Percentiles rank a stretch among this genome's conserved stretches.
phyloP scores from a whole-genome alignment of 2,113 vertebrate species.

The Machaerirhynchus nigripectus region DNA sequence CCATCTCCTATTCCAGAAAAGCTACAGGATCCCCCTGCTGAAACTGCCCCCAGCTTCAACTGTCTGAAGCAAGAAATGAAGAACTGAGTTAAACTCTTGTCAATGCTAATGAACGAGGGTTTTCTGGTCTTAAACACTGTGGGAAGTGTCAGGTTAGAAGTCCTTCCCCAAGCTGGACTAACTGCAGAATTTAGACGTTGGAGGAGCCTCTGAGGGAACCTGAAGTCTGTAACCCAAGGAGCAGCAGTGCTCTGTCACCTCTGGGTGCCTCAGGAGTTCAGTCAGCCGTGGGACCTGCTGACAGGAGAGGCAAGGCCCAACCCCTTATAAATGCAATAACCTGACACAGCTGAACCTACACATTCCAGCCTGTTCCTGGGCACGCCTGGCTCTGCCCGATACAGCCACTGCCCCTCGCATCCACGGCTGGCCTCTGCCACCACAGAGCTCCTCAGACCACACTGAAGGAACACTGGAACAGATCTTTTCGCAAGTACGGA shows the following conservation, averaged over 20 bases:
- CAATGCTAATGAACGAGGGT: not conserved
- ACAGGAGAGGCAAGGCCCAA: not conserved
- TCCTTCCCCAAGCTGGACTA: not conserved
- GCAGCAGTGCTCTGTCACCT: not conserved
- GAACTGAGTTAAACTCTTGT: not conserved
- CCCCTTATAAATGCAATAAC: not conserved
- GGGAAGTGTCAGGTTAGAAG: not conserved
- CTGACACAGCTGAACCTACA: not conserved
- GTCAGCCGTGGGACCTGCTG: not conserved
- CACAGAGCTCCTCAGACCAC: not conserved
- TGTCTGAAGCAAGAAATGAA: not conserved
- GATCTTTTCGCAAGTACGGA: not conserved
- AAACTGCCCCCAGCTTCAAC: not conserved
- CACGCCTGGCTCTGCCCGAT: not conserved
- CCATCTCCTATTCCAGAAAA: not conserved
- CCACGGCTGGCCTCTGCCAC: not conserved
- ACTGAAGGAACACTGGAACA: not conserved
- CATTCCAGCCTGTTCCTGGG: rapidly evolving
- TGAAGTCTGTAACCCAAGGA: not conserved
- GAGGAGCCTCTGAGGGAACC: not conserved
- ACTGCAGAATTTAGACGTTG: not conserved
- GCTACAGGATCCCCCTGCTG: not conserved
- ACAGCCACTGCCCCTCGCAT: not conserved
- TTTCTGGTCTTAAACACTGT: not conserved
- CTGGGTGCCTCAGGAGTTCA: not conserved